These are phyloP conservation scores for Xenus cinereus DNA, from an alignment of 2,113 vertebrate species.

Conservation along the genomic window DNA sequence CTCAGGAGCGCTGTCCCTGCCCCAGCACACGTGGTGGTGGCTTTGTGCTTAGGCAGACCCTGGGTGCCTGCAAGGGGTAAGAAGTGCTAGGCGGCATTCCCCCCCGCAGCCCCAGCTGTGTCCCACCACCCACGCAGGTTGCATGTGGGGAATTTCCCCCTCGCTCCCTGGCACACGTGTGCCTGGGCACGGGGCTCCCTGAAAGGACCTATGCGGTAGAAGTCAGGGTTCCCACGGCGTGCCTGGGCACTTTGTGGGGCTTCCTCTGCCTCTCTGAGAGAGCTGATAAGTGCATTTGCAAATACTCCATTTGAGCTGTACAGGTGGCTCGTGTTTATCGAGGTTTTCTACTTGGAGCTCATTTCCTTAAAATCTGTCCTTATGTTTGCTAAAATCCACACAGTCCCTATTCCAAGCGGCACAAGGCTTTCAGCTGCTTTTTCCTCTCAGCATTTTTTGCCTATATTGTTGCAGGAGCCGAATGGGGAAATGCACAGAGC, in stretches of 20 bases:
- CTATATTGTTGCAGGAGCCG: slow-evolving; percentile 65
- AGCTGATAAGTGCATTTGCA: neutral
- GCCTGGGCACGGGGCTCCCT: accelerated
- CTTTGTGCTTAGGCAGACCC: neutral
- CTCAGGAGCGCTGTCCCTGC: accelerated
- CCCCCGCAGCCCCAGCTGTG: neutral
- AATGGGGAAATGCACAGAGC: slow-evolving; percentile 71
- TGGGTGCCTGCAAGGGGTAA: accelerated
- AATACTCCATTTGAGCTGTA: neutral
- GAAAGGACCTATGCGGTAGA: accelerated
- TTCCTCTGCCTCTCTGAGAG: neutral
- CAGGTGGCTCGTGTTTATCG: slow-evolving; percentile 44
- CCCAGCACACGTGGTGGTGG: accelerated
- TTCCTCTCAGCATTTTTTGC: neutral
- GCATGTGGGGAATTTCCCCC: neutral
- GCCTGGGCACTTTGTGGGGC: accelerated
- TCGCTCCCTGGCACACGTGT: accelerated
- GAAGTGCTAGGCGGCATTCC: neutral
- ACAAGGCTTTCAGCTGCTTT: neutral
- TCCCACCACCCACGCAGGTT: neutral
- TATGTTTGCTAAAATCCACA: slow-evolving; percentile 35
- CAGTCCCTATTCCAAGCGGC: neutral
- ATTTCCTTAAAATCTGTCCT: slow-evolving; percentile 47
- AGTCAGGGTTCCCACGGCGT: neutral
- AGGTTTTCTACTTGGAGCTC: slow-evolving; percentile 21